These are phyloP conservation scores for Operophtera brumata DNA, from an alignment of 2,888 invertebrate genomes.

Conservation along the genomic window DNA sequence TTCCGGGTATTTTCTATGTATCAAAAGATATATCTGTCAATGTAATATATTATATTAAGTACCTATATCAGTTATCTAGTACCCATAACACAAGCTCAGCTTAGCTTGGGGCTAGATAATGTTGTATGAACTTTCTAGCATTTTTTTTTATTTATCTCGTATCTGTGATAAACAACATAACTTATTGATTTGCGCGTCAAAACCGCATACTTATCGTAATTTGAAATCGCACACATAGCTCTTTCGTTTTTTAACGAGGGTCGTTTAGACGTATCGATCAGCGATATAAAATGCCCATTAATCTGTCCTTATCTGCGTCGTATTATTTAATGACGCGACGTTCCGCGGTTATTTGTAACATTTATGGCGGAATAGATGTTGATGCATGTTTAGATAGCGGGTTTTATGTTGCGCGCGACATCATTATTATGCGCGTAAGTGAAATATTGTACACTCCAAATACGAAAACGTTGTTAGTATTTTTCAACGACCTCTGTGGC, in stretches of 20 bases:
- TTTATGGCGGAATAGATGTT: slow-evolving; percentile 65
- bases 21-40: too few relatives aligned
- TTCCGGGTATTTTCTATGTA: too few relatives aligned
- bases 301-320: slow-evolving; percentile 75
- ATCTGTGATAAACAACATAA: background rate
- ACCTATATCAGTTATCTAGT: too few relatives aligned
- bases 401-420: slow-evolving; percentile 51
- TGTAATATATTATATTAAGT: too few relatives aligned
- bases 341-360: slow-evolving; percentile 78
- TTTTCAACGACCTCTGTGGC: background rate
- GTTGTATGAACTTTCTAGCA: too few relatives aligned
- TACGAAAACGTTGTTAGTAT: slow-evolving; percentile 16
- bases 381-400: slow-evolving; percentile 65
- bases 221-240: slow-evolving; percentile 64
- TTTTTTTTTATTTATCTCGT: too few relatives aligned
- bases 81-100: too few relatives aligned
- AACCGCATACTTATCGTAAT: slow-evolving; percentile 53
- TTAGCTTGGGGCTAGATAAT: too few relatives aligned
- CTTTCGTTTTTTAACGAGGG: slow-evolving; percentile 63
- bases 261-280: slow-evolving; percentile 63
- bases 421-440: slow-evolving; percentile 53
- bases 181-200: slow-evolving; percentile 10
- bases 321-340: slow-evolving; percentile 78
- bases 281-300: slow-evolving; percentile 76
- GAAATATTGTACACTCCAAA: slow-evolving; percentile 39